Evolutionary conservation across 2,797 vertebrate species (phyloP).

Genomic region (Paedocypris micromegethes): DNA sequence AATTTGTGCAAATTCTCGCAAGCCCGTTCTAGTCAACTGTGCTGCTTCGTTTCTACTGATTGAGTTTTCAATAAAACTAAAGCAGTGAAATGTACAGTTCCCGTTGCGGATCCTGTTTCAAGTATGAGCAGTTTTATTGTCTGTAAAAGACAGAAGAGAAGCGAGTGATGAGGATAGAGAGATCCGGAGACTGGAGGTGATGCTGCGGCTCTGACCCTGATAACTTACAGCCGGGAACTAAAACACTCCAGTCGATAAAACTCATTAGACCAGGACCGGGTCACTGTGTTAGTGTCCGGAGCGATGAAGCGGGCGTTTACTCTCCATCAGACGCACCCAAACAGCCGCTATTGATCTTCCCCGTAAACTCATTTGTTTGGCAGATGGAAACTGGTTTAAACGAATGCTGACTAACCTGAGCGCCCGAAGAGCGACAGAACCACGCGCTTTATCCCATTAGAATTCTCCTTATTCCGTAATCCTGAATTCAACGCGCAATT

Average conservation of each 20-base stretch:
- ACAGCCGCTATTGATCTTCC: slow-evolving; percentile 46
- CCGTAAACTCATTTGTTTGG: slow-evolving; percentile 52
- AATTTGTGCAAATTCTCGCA: too few relatives aligned
- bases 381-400: slow-evolving; percentile 44
- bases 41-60: too few relatives aligned
- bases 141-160: neutral
- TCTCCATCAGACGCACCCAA: slow-evolving; percentile 52
- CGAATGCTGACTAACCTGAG: neutral
- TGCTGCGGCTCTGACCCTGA: slow-evolving; percentile 64
- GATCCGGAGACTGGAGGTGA: slow-evolving; percentile 11
- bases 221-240: slow-evolving; percentile 72
- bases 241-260: slow-evolving; percentile 75
- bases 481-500: too few relatives aligned
- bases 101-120: too few relatives aligned
- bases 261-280: slow-evolving; percentile 74
- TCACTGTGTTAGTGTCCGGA: slow-evolving; percentile 57
- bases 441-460: too few relatives aligned
- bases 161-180: neutral
- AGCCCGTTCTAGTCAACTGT: too few relatives aligned
- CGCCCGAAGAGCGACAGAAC: too few relatives aligned
- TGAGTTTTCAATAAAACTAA: too few relatives aligned
- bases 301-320: slow-evolving; percentile 53
- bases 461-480: too few relatives aligned
- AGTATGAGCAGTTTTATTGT: too few relatives aligned
- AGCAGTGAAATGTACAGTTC: too few relatives aligned